phyloP scores from a whole-genome alignment of 2,113 vertebrate genomes.

The Sander lucioperca region DNA sequence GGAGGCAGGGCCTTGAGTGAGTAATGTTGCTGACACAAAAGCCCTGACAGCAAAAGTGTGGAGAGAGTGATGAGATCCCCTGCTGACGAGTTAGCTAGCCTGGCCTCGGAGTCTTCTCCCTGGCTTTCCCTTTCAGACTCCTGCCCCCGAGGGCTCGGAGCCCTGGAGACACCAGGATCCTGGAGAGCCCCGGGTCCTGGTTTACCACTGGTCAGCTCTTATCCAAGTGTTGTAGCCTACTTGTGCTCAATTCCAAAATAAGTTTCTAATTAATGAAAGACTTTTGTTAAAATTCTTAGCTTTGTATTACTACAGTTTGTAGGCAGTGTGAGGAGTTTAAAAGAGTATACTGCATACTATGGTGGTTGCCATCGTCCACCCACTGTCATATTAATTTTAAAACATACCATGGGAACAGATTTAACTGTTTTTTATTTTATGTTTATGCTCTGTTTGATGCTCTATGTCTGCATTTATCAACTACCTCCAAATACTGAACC shows the following conservation, averaged over 20 bases:
- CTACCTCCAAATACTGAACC: not conserved
- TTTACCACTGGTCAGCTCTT: conserved; percentile 15
- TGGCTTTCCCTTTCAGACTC: conserved; percentile 66
- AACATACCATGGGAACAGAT: not conserved
- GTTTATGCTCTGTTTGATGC: not conserved
- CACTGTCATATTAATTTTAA: not conserved
- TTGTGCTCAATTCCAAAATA: not conserved
- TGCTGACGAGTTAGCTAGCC: conserved; percentile 81
- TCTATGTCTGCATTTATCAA: no score
- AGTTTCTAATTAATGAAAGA: not conserved
- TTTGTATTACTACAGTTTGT: not conserved
- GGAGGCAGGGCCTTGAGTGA: conserved; percentile 90
- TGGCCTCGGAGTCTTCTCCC: conserved; percentile 56
- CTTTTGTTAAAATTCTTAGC: no score
- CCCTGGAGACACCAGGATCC: conserved; percentile 35
- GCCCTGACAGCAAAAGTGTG: conserved; percentile 99
- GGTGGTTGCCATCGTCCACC: not conserved
- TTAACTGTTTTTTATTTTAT: not conserved
- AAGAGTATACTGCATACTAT: not conserved
- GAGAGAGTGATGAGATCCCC: conserved; percentile 96
- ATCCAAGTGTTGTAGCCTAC: not conserved
- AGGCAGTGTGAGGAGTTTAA: not conserved
- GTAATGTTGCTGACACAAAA: conserved; percentile 93
- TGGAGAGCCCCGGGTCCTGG: not conserved
- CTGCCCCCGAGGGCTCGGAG: conserved; percentile 50